Conservation (phyloP, 2,797 vertebrate species). For the Alfaro cultratus region DNA sequence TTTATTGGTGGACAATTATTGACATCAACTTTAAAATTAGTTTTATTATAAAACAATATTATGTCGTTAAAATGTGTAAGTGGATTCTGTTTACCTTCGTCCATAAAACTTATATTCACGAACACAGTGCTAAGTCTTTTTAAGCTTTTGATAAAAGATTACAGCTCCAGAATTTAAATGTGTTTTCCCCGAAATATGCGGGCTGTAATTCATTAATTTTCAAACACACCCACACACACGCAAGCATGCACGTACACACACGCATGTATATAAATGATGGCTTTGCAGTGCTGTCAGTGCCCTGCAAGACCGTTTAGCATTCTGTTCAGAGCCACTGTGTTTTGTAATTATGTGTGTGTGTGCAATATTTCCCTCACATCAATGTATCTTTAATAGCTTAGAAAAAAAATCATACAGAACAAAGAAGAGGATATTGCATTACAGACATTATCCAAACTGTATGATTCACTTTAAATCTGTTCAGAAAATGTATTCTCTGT, state of each 20-base stretch:
- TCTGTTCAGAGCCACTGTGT: conserved; percentile 17
- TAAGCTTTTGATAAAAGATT: conserved; percentile 57
- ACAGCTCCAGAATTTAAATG: conserved; percentile 55
- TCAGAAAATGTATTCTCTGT: not conserved
- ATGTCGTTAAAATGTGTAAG: not conserved
- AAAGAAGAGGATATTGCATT: not conserved
- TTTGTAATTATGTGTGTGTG: conserved; percentile 3
- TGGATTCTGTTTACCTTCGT: not conserved
- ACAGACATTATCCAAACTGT: too few species aligned
- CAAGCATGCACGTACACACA: too few species aligned
- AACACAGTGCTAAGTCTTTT: conserved; percentile 42
- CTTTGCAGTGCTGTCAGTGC: conserved; percentile 63
- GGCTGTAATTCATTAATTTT: conserved; percentile 50
- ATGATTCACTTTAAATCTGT: not conserved
- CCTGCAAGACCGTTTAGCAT: conserved; percentile 56
- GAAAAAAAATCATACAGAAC: not conserved
- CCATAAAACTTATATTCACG: conserved; percentile 6
- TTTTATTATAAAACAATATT: not conserved
- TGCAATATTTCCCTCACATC: conserved; percentile 1
- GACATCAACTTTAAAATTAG: not conserved
- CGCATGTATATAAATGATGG: conserved; percentile 35
- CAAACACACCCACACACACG: conserved; percentile 14
- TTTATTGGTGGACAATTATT: not conserved
- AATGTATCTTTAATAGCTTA: conserved; percentile 9
- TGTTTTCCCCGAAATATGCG: conserved; percentile 51